Conservation (phyloP, 2,888 invertebrate species). For the Drosophila cognata region DNA sequence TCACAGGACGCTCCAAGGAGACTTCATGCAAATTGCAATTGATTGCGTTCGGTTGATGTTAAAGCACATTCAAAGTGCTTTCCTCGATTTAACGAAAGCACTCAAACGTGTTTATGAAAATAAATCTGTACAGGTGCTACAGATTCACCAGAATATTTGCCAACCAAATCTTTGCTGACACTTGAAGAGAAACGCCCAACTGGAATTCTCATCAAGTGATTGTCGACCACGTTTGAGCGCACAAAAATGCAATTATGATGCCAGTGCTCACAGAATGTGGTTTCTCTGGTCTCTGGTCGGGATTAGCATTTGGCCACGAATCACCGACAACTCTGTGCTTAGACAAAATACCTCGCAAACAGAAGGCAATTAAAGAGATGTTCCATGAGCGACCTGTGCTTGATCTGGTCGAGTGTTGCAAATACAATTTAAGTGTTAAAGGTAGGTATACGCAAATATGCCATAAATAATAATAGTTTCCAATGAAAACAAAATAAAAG, state of each 20-base stretch:
- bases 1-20: background rate
- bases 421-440: background rate
- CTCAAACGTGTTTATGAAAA: background rate
- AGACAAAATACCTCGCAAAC: background rate
- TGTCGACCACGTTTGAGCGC: constrained; percentile 28
- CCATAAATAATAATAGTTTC: no score
- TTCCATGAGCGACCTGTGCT: background rate
- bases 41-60: background rate
- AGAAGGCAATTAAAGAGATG: background rate
- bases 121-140: constrained; percentile 29
- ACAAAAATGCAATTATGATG: constrained; percentile 66
- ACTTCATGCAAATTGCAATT: background rate
- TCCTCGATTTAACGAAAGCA: background rate
- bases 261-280: constrained; percentile 3
- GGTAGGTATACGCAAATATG: no score
- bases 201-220: constrained; percentile 1
- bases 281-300: background rate
- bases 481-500: no score
- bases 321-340: background rate
- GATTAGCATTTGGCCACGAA: background rate
- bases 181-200: background rate
- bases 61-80: background rate
- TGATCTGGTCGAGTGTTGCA: background rate
- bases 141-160: constrained; percentile 10
- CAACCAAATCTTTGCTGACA: constrained; percentile 9